Base-by-base conservation (phyloP, 2,113 vertebrate genomes). In the Heloderma charlesbogerti region DNA sequence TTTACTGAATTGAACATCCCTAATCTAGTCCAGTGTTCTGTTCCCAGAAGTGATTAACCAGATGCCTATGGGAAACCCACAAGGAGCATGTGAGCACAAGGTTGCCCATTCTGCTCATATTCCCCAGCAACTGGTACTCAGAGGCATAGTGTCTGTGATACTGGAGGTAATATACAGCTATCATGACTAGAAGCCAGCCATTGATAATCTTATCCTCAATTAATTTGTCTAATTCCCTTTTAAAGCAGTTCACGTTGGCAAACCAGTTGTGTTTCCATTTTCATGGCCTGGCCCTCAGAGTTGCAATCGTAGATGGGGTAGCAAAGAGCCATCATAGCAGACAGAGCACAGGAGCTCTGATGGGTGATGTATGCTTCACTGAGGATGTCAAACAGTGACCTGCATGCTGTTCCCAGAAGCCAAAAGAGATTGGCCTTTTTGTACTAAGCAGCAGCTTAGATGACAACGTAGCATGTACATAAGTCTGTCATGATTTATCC, bases 401-500 rank as follows among this genome's bases (percentile, higher is more conserved):
- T 80, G 67, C 74, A 10, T 71, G 60, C 63, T 88, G 69, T 78
- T 88, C n/a, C n/a, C 72, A 72, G 67, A 88, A 88, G 84, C 77
- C 75, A 82, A 87, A 57, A 45, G 63, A 57, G 29, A 66, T 63
- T 77, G 88, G 22, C 20, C n/a, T 66, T 66, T 89, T 89, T 87
- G 40, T 88, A 88, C 82, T 88, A 87, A 94, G 60, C 79, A 60
- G 80, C 67, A 87, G 22, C 43, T 88, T 66, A 69, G 75, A 88
- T 77, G 89, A 77, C 84, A 85, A 63, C 22, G 37, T n/a, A 13
- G 13, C 75, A 85, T 88, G 57, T 54, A 77, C 8, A 80, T 83
- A 63, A 84, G 75, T 80, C n/a, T 81, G 72, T 89, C 51, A 84
- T 92, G 80, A 82, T 91, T 88, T 90, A 77, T 91, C 67, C 67